Evolutionary conservation across 2,888 invertebrate genomes (phyloP).

Genomic region (Cinara cedri): DNA sequence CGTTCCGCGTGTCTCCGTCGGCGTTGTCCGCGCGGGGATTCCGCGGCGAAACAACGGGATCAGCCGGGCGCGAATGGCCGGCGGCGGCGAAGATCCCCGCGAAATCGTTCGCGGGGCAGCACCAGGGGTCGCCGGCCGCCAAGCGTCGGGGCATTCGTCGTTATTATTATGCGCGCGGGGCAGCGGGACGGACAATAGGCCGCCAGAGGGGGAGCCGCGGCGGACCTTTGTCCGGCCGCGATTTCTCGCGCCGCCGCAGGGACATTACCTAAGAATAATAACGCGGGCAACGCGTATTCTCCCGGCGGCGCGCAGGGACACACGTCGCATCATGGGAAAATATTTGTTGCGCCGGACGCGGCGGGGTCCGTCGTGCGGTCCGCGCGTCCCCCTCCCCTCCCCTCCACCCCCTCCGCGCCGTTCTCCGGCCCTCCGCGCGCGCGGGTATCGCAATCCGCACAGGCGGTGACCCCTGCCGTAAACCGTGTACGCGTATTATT

Average conservation of each 20-base stretch:
- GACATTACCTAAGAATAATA: too few species aligned
- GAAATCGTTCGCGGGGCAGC: not conserved
- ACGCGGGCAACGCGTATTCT: not conserved
- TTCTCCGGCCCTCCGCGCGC: too few species aligned
- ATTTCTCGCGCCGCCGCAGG: too few species aligned
- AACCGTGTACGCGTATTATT: too few species aligned
- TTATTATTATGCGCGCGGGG: conserved; percentile 20
- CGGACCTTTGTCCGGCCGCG: conserved; percentile 55
- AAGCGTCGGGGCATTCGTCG: not conserved
- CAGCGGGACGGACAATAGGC: conserved; percentile 43
- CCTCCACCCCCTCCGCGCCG: too few species aligned
- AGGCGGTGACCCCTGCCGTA: too few species aligned
- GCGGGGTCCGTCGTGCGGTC: conserved; percentile 32
- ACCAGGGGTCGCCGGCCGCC: not conserved
- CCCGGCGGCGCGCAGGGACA: conserved; percentile 50
- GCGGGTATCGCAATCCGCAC: not conserved
- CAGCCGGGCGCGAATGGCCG: conserved; percentile 50
- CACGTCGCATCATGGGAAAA: conserved; percentile 49
- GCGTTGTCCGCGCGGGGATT: conserved; percentile 22
- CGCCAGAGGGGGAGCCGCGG: conserved; percentile 35
- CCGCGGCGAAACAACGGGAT: conserved; percentile 31
- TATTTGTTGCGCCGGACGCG: conserved; percentile 42
- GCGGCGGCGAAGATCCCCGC: conserved; percentile 43
- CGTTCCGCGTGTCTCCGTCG: conserved; percentile 52
- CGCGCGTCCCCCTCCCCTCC: not conserved